Evolutionary conservation across 1,140 invertebrate genomes (phyloP), one percentile per base, ranked within the genome.

Genomic region (Littorina saxatilis): DNA sequence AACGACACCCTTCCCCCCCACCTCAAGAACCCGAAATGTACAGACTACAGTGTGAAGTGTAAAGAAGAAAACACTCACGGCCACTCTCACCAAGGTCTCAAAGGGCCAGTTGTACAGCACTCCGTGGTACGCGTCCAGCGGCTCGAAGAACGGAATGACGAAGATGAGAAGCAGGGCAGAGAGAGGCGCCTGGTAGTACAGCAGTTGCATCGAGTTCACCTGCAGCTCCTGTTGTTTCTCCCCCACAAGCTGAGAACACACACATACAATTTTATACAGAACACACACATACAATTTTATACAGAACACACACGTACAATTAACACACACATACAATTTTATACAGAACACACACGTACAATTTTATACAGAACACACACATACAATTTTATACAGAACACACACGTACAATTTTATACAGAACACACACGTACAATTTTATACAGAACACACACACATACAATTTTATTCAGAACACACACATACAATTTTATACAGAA

Each of bases 151-250:
- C 74, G 94, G 94, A 79, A 95, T 91, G 50, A 94, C 81, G 27
- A 94, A 81, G 11, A 94, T 78, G 0, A 95, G 89, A 79, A 95
- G 88, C 11, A 92, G 47, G 66, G 94, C 94, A 35, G 94, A 95
- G 37, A 95, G 84, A 0, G 94, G 94, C 39, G 94, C 94, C 88
- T 95, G 94, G 87, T 95, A 95, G 86, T 94, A 95, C 17, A 95
- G 88, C 43, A 95, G 87, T 87, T 95, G 94, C 94, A 95, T 94
- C 15, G 94, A 94, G 87, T 95, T 94, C 88, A 94, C 93, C 91
- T 95, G 94, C 76, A 95, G 93, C 88, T 95, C 93, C 77, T 92
- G 93, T 82, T 95, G 94, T 81, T 95, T 95, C 86, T 93, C 93
- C 70, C 94, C 94, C 43, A 95, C 93, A 91, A 93, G 93, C 94